Conservation (phyloP, 2,888 invertebrate genomes). For the Ceramica pisi region DNA sequence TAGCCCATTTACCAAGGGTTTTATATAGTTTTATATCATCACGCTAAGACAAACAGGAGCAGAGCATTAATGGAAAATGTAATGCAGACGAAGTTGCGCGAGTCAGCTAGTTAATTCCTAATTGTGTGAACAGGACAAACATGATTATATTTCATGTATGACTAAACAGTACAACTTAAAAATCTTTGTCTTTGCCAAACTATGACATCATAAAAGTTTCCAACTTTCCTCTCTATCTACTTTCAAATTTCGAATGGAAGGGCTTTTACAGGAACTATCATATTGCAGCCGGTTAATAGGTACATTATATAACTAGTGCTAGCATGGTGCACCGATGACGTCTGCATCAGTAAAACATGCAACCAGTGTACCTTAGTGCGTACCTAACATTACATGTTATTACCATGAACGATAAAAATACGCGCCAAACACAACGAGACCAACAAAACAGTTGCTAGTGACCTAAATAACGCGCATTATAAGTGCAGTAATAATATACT, state of each 20-base stretch:
- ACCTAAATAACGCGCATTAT: conserved; percentile 85
- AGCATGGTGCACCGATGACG: conserved; percentile 38
- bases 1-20: no score
- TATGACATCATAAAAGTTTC: conserved; percentile 27
- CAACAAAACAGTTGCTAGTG: conserved; percentile 81
- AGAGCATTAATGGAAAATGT: no score
- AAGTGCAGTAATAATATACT: conserved; percentile 85
- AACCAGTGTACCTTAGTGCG: neutral
- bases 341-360: conserved; percentile 16
- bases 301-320: conserved; percentile 33
- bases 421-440: conserved; percentile 68
- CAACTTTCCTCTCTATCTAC: conserved; percentile 19
- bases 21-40: no score
- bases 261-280: conserved; percentile 5
- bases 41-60: no score
- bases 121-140: conserved; percentile 41
- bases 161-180: conserved; percentile 32
- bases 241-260: conserved; percentile 31
- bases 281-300: conserved; percentile 6
- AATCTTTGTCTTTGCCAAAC: conserved; percentile 20
- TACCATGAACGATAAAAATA: conserved; percentile 56
- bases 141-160: conserved; percentile 27
- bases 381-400: conserved; percentile 29
- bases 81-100: no score
- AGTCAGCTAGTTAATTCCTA: no score